Evolutionary conservation across 1,140 invertebrate genomes (phyloP).

Genomic region (Nasonia vitripennis): DNA sequence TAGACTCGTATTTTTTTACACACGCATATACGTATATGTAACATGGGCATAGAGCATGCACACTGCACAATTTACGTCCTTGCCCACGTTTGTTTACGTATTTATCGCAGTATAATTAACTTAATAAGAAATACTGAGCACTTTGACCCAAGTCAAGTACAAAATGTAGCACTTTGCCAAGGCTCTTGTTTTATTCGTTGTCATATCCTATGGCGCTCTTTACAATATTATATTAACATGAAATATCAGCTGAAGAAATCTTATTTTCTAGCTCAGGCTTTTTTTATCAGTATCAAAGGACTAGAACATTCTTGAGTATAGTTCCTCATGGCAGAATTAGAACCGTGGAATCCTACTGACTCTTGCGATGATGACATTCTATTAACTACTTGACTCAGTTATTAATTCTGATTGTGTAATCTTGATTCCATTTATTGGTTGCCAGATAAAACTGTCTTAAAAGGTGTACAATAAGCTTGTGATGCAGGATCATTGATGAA

Average conservation of each 20-base stretch:
- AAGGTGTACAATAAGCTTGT: background rate
- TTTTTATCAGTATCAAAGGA: background rate
- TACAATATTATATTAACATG: no score
- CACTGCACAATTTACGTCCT: no score
- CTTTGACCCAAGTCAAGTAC: background rate
- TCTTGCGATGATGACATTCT: background rate
- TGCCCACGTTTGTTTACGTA: no score
- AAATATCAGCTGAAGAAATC: no score
- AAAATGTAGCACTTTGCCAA: conserved; percentile 10
- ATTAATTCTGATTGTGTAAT: conserved; percentile 24
- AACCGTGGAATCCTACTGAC: background rate
- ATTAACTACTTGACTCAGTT: conserved; percentile 12
- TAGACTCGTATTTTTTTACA: background rate
- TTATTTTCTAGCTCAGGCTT: background rate
- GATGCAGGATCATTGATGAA: background rate
- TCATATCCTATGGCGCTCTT: no score
- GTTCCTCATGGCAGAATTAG: background rate
- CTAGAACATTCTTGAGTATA: background rate
- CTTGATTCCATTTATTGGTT: conserved; percentile 15
- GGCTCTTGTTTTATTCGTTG: background rate
- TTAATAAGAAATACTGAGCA: background rate
- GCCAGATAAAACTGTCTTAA: background rate
- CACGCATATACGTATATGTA: no score
- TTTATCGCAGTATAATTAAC: no score
- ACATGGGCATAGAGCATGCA: no score